Percentiles rank a stretch among this genome's conserved stretches.
These are phyloP conservation scores for Babylonia areolata DNA, from an alignment of 1,140 invertebrate species.

Conservation along the genomic window DNA sequence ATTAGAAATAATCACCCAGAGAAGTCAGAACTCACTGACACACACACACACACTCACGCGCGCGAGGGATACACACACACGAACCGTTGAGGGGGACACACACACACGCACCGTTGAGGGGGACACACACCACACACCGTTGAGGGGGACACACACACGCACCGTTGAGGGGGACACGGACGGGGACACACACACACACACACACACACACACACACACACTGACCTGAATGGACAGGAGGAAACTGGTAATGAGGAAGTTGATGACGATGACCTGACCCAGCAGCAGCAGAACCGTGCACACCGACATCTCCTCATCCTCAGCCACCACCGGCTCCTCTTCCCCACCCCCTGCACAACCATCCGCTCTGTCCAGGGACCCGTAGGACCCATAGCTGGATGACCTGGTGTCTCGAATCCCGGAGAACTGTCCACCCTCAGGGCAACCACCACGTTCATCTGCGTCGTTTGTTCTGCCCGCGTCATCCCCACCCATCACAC, in stretches of 20 bases:
- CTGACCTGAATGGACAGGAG: slow-evolving; percentile 83
- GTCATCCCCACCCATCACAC: neutral
- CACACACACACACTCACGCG: no score
- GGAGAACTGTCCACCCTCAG: neutral
- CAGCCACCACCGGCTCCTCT: neutral
- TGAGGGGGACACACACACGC: neutral
- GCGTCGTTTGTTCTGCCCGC: neutral
- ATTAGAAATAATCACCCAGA: no score
- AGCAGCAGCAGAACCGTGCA: neutral
- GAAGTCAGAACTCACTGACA: no score
- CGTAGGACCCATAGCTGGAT: neutral
- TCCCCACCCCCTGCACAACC: neutral
- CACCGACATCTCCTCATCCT: neutral
- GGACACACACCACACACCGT: no score
- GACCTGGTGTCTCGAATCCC: neutral
- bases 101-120: no score
- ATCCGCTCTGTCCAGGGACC: neutral
- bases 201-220: neutral
- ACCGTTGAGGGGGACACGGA: neutral
- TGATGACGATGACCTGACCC: slow-evolving; percentile 18
- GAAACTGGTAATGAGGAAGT: slow-evolving; percentile 77
- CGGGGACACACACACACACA: neutral
- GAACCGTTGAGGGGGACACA: no score
- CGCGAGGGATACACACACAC: no score
- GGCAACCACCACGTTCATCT: no score